A percentile compares a stretch with the other conserved stretches of the same genome.
These are phyloP conservation scores for Chelonus formosanus DNA, from an alignment of 2,888 invertebrate species.

Conservation along the genomic window DNA sequence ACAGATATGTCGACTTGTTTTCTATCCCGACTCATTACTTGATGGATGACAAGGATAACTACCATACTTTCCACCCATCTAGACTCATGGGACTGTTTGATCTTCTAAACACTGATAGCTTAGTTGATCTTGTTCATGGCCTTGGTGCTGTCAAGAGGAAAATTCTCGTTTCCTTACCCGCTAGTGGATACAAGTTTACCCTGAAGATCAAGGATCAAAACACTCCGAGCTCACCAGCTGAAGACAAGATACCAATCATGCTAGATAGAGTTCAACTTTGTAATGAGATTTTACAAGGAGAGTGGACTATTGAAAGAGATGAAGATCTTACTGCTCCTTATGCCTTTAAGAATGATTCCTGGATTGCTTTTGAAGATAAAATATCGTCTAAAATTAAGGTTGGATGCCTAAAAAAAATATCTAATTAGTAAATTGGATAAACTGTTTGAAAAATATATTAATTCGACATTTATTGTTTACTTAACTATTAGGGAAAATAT, in stretches of 20 bases:
- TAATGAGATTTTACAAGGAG: constrained; percentile 67
- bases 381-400: constrained; percentile 78
- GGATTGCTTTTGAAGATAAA: constrained; percentile 81
- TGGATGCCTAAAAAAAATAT: constrained; percentile 8
- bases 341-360: constrained; percentile 75
- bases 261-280: constrained; percentile 70
- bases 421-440: too few relatives aligned
- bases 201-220: constrained; percentile 73
- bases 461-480: constrained; percentile 12
- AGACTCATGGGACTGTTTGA: constrained; percentile 79
- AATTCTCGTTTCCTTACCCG: constrained; percentile 76
- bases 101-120: constrained; percentile 80
- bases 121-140: constrained; percentile 77
- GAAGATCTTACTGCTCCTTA: constrained; percentile 82
- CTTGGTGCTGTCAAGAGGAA: constrained; percentile 77
- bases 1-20: constrained; percentile 72
- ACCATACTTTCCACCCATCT: constrained; percentile 76
- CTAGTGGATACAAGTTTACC: constrained; percentile 74
- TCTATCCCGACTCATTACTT: constrained; percentile 75
- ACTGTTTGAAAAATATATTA: constrained; percentile 69
- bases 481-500: constrained; percentile 71
- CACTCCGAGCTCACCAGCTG: constrained; percentile 74
- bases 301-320: constrained; percentile 80
- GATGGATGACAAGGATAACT: constrained; percentile 71
- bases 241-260: constrained; percentile 68